phyloP scores from a whole-genome alignment of 2,888 invertebrate species.

The Patella pellucida region DNA sequence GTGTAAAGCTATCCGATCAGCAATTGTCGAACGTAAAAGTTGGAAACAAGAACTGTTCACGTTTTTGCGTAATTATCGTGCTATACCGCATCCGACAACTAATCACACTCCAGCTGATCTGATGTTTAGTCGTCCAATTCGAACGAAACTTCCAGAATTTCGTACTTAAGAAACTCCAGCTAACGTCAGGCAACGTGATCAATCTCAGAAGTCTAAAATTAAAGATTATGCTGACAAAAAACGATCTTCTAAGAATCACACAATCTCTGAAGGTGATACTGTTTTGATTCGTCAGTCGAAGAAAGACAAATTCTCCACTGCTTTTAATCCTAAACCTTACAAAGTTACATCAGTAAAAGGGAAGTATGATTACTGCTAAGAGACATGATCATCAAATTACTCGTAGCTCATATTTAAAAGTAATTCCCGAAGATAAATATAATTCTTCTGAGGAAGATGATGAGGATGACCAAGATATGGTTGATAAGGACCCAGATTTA shows the following conservation, averaged over 20 bases:
- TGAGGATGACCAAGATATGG: not conserved
- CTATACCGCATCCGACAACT: slow-evolving; percentile 31
- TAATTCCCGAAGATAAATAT: not conserved
- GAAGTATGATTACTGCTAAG: slow-evolving; percentile 2
- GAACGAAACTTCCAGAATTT: slow-evolving; percentile 29
- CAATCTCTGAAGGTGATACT: slow-evolving; percentile 7
- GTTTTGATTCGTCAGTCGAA: slow-evolving; percentile 6
- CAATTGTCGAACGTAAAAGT: slow-evolving; percentile 18
- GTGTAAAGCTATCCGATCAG: not conserved
- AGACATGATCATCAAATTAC: slow-evolving; percentile 1
- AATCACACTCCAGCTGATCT: slow-evolving; percentile 27
- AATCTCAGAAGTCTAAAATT: slow-evolving; percentile 15
- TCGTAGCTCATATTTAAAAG: not conserved
- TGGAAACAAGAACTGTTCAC: slow-evolving; percentile 27
- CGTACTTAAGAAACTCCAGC: not conserved
- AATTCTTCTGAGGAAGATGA: slow-evolving; percentile 2
- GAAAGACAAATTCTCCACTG: not conserved
- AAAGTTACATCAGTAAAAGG: slow-evolving; percentile 11
- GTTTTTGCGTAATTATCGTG: slow-evolving; percentile 21
- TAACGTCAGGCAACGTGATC: slow-evolving; percentile 19
- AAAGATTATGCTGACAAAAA: slow-evolving; percentile 22
- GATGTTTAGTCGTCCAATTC: slow-evolving; percentile 27
- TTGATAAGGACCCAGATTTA: not conserved
- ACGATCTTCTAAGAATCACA: slow-evolving; percentile 1
- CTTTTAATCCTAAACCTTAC: slow-evolving; percentile 13